Base-by-base conservation (phyloP, 1,140 invertebrate genomes). In the Drosophila littoralis region DNA sequence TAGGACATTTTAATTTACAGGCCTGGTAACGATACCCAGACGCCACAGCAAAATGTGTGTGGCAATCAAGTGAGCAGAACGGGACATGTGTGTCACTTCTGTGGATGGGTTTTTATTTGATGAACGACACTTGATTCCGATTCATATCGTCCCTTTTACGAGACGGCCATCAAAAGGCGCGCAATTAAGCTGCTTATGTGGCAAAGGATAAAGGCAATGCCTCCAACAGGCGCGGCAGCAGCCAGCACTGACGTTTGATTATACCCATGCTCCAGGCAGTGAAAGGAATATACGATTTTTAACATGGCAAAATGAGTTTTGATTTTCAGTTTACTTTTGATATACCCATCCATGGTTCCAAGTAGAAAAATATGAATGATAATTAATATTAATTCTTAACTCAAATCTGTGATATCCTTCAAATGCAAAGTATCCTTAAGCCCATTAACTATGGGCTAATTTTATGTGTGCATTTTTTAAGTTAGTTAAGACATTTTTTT, bases 131-230 rank as follows among this genome's bases (percentile, higher is more conserved):
- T 51, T 42, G 59, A 65, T 51, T 52, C 58, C 50, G 77, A 69
- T 82, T 54, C 50, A 82, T 75, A 69, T 76, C 67, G 76, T 71
- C 59, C 50, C 66, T 69, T 78, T 80, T 84, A 77, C 65, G 72
- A 80, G 45, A 40, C 81, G 65, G 35, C 48, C 72, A 84, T 84
- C 67, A 83, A 83, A 82, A 80, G 81, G 81, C 81, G 59, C 64
- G 77, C 81, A 83, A 83, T 83, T 84, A 83, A 83, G 77, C 76
- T 50, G 80, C 81, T 83, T 83, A 82, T 79, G 54, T 60, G 52
- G 59, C 80, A 61, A 68, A 45, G 59, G 46, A 61, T 55, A 75
- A 52, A 70, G 58, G 50, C 15, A 57, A 45, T 57, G 33, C 42
- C 38, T 52, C 45, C 65, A 66, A 51, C 22, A 33, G 38, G 9